Base-by-base conservation (phyloP, 2,113 vertebrate species). In the Poeciliopsis prolifica region DNA sequence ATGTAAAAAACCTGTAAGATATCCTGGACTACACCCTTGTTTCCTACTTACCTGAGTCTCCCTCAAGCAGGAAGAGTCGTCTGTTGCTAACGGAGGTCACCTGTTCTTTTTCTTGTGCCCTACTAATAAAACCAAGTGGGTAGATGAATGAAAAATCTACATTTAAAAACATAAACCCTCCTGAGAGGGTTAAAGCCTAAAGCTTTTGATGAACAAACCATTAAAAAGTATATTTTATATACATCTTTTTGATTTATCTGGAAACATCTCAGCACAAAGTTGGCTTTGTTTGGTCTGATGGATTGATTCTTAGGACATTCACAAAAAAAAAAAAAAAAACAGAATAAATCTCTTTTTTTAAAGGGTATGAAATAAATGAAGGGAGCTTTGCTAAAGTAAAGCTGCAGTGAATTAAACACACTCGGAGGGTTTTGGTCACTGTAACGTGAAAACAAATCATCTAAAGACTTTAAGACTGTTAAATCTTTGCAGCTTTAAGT, bases 391-490 rank as follows among this genome's bases (percentile, higher is more conserved):
- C 77, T 58, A 30, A 82, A 85, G 71, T 51, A 70, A 70, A 58
- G 63, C 81, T 72, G 83, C 81, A 73, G 65, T 79, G 86, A 86
- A 88, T 91, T 90, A 88, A 88, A 89, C 88, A 84, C 89, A 73
- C 83, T 91, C 78, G 26, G 73, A 79, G 62, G 83, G 80, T 88
- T 15, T 88, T 81, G 73, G 68, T 88, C 68, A 81, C 81, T 89
- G 81, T 85, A 78, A 87, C 37, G 79, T 83, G 68, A 84, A 92
- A 92, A 87, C 77, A 82, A 91, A 92, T 90, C 91, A 92, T 78
- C 85, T 86, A 81, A 93, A 82, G 92, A 93, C 90, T 89, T 92
- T 87, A 93, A 92, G 93, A 94, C 94, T 95, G 94, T 95, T 94
- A 92, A 91, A 92, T 87, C 80, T 86, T 82, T 85, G 80, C 89